Evolutionary conservation across 64 coral and sea anemone species (phyloP).

Genomic region (Astreopora myriophthalma): DNA sequence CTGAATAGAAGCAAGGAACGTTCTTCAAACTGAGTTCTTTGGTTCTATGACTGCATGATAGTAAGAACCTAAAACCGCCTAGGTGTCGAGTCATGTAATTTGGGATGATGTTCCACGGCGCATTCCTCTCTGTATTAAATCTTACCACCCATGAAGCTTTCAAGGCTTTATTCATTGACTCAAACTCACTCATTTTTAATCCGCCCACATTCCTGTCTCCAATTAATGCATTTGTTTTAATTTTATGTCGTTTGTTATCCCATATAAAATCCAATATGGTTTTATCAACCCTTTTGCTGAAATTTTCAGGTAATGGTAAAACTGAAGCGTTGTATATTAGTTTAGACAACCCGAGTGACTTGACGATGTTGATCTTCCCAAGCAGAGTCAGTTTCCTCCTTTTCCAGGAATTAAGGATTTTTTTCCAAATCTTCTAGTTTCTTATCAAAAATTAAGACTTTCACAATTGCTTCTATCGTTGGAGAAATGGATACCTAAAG

Average conservation of each 20-base stretch:
- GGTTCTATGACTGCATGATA: not conserved
- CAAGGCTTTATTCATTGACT: conserved; percentile 29
- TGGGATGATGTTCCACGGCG: not conserved
- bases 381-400: not conserved
- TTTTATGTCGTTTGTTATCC: conserved; percentile 26
- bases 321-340: conserved; percentile 1
- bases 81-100: no score
- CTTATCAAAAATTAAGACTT: not conserved
- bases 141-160: conserved; percentile 13
- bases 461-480: not conserved
- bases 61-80: not conserved
- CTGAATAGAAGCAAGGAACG: not conserved
- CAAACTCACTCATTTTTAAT: not conserved
- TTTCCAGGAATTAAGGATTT: not conserved
- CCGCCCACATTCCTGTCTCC: not conserved
- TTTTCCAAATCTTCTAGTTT: not conserved
- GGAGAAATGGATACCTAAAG: not conserved
- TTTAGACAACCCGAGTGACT: conserved; percentile 19
- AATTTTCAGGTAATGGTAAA: not conserved
- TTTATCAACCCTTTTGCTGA: not conserved
- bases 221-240: not conserved
- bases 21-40: not conserved
- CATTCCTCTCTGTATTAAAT: not conserved
- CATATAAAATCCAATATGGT: conserved; percentile 7
- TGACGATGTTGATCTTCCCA: conserved; percentile 13